Evolutionary conservation across 1,140 invertebrate genomes (phyloP).

Genomic region (Aphis craccivora): DNA sequence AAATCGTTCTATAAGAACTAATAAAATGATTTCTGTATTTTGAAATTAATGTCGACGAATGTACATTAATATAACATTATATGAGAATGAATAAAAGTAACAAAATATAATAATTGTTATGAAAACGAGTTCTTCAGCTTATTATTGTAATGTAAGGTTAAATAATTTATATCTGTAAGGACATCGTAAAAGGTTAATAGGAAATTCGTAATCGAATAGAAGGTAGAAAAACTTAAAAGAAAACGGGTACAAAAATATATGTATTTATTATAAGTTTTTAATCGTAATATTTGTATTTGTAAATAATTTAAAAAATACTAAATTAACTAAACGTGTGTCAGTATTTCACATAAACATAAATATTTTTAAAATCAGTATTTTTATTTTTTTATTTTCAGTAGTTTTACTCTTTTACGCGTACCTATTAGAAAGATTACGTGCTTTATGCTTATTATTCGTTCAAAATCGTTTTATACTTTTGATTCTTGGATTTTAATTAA

Average conservation of each 20-base stretch:
- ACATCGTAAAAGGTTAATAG: background rate
- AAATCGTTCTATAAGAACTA: background rate
- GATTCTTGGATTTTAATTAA: too few relatives aligned
- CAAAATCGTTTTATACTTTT: too few relatives aligned
- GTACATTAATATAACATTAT: background rate
- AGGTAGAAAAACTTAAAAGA: background rate
- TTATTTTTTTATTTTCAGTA: background rate
- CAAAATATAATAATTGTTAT: background rate
- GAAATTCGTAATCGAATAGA: background rate
- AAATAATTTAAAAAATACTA: background rate
- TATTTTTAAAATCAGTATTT: background rate
- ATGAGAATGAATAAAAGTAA: background rate
- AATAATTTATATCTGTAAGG: background rate
- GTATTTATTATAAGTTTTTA: background rate
- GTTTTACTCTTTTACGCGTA: background rate
- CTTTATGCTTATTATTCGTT: too few relatives aligned
- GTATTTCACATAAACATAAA: background rate
- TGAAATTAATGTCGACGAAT: background rate
- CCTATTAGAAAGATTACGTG: too few relatives aligned
- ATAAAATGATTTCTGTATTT: background rate
- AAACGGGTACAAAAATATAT: background rate
- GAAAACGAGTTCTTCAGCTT: background rate
- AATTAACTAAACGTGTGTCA: background rate
- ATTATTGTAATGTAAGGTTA: slow-evolving; percentile 14
- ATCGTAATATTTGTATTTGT: background rate